Conservation (phyloP, 2,888 invertebrate species). For the Parnassius glacialis region DNA sequence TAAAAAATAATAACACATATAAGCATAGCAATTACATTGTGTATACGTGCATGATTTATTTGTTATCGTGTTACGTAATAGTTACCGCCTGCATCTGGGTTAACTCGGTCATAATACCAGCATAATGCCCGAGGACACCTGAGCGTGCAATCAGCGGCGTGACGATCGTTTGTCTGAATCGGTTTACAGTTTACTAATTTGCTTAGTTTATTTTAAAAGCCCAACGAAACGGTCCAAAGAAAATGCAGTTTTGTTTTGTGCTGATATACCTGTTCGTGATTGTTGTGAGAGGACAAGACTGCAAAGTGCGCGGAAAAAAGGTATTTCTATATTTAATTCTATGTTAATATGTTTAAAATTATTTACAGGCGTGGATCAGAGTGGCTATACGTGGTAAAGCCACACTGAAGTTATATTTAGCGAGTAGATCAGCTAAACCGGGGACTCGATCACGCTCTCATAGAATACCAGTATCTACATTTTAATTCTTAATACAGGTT, state of each 20-base stretch:
- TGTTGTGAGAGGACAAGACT: conserved; percentile 53
- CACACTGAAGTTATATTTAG: too few species aligned
- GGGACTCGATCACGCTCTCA: too few species aligned
- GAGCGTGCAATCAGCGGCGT: conserved; percentile 39
- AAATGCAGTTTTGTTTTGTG: conserved; percentile 24
- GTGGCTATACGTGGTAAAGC: too few species aligned
- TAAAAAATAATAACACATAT: background rate
- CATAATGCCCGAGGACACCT: conserved; percentile 48
- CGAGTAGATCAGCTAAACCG: too few species aligned
- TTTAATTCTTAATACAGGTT: too few species aligned
- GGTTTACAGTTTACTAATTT: too few species aligned
- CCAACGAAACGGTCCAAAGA: background rate
- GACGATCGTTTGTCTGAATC: conserved; percentile 1
- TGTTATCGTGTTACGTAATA: conserved; percentile 26
- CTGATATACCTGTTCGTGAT: conserved; percentile 36
- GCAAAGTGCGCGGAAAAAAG: conserved; percentile 61
- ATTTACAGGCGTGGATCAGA: too few species aligned
- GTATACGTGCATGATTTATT: conserved; percentile 20
- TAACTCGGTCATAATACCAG: conserved; percentile 50
- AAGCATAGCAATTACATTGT: conserved; percentile 9
- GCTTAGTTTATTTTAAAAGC: background rate
- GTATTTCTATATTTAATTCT: conserved; percentile 36
- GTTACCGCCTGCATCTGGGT: conserved; percentile 27
- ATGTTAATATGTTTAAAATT: background rate
- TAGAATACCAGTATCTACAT: too few species aligned